Evolutionary conservation across 2,888 invertebrate genomes (phyloP), one percentile per base, ranked within the genome.

Genomic region (Entomobrya multifasciata): DNA sequence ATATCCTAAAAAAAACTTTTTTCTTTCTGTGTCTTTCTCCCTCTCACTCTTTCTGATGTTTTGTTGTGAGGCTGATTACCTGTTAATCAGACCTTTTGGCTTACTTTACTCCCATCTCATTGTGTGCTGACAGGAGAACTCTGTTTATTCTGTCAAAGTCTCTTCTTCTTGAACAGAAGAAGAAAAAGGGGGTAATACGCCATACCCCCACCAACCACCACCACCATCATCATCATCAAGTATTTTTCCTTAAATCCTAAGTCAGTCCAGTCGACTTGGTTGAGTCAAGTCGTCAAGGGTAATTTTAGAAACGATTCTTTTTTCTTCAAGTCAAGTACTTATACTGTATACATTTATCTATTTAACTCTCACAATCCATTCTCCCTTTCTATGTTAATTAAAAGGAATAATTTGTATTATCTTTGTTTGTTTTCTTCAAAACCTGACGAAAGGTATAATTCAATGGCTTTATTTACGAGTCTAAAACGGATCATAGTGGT

Each of bases 81-180:
- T 82, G 87, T 82, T 87, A 87, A 87, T 87, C 87, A 87, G 82
- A 55, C 67, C 82, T 87, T 62, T 74, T 87, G 82, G 82, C 78
- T 82, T 60, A 6, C 4, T 4, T 36, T 8, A 82, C 87, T 87
- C 87, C 87, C 82, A 87, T 87, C 87, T 87, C 87, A 87, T 87
- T 87, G 87, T 82, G 81, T 87, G 87, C 81, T 87, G 87, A 87
- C 87, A 87, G 87, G 82, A 87, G 78, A 81, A 81, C 82, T 82
- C 82, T 52, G 67, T 67, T 82, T 47, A 78, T 30, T 87, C 81
- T 78, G 87, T 87, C 82, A 78, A 87, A 87, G 74, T 81, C 77
- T 67, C 67, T 11, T 67, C 67, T 36, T 4, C 67, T 11, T 67
- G 22, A 44, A 22, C 67, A 44, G 41, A 22, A 30, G 8, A 62